Base-by-base conservation (phyloP, 2,888 invertebrate genomes). In the Mythimna pallens region DNA sequence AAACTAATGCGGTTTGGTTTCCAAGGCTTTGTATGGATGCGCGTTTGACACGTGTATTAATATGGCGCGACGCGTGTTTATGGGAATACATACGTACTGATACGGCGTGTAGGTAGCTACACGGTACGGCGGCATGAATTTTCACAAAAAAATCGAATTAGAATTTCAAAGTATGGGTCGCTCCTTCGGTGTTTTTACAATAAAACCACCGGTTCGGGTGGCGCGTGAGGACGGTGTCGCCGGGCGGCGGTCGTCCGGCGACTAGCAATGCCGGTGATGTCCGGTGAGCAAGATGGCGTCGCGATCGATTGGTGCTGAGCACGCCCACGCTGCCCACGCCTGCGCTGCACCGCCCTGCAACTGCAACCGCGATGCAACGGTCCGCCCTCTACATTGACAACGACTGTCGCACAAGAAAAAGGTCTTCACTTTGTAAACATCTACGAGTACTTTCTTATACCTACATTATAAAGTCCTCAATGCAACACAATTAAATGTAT, bases 241-340 rank as follows among this genome's bases (percentile, higher is more conserved):
- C 76, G 83, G 82, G 77, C 80, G 86, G 77, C 86, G 84, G 83
- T 86, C 86, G 87, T 86, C 84, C 82, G 83, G 81, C 80, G 86
- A 89, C 89, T 91, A 89, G 89, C 88, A 88, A 84, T 86, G 89
- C 89, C 91, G 89, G 89, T 91, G 92, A 87, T 91, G 91, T 91
- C 91, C 91, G 87, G 89, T 88, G 80, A 88, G 89, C 94, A 95
- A 95, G 93, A 96, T 96, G 96, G 96, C 96, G 95, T 90, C 94
- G 90, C 91, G 87, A 94, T 95, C 95, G 94, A 95, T 94, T 92
- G 91, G 90, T 89, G 87, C 82, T 86, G 89, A 92, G 91, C 89
- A 94, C 95, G 94, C 95, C 95, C 94, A 92, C 91, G 91, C 87
- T 88, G 89, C 92, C 93, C 94, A 95, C 95, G 95, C 94, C 92